A percentile compares a stretch with the other conserved stretches of the same genome.
Evolutionary conservation across 2,797 vertebrate genomes (phyloP).

Genomic region (Silurus lanzhouensis): DNA sequence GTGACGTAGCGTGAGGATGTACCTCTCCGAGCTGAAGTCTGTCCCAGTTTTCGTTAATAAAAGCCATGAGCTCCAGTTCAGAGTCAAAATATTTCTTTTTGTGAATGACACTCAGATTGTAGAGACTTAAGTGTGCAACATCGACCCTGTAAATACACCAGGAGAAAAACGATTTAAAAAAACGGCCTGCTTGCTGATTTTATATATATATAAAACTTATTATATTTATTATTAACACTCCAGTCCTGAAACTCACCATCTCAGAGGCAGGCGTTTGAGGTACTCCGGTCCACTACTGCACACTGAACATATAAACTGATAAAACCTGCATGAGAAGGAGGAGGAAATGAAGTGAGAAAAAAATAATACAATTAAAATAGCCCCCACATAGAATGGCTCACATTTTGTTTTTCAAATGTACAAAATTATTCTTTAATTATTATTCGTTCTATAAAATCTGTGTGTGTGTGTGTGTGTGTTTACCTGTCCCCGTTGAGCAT

Average conservation of each 20-base stretch:
- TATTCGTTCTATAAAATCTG: not conserved
- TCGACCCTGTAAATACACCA: constrained; percentile 82
- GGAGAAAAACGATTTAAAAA: fast-evolving
- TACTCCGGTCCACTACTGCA: constrained; percentile 98
- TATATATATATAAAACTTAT: too few species aligned
- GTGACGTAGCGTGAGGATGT: constrained; percentile 27
- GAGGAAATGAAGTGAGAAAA: not conserved
- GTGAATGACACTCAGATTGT: constrained; percentile 97
- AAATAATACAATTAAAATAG: too few species aligned
- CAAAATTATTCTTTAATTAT: not conserved
- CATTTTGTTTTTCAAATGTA: not conserved
- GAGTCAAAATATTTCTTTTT: constrained; percentile 99
- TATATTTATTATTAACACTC: not conserved
- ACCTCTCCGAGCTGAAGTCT: constrained; percentile 93
- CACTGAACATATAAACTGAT: constrained; percentile 97
- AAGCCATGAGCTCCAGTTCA: constrained; percentile 92
- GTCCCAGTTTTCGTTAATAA: constrained; percentile 97
- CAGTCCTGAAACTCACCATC: constrained; percentile 79
- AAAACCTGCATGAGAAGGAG: constrained; percentile 82
- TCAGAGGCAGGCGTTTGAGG: constrained; percentile 93
- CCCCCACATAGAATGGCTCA: too few species aligned
- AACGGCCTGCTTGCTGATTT: not conserved
- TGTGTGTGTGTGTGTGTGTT: not conserved
- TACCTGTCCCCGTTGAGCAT: constrained; percentile 98
- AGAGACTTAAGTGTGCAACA: constrained; percentile 94